Conservation (phyloP, 2,113 vertebrate species). For the Mungos mungo region DNA sequence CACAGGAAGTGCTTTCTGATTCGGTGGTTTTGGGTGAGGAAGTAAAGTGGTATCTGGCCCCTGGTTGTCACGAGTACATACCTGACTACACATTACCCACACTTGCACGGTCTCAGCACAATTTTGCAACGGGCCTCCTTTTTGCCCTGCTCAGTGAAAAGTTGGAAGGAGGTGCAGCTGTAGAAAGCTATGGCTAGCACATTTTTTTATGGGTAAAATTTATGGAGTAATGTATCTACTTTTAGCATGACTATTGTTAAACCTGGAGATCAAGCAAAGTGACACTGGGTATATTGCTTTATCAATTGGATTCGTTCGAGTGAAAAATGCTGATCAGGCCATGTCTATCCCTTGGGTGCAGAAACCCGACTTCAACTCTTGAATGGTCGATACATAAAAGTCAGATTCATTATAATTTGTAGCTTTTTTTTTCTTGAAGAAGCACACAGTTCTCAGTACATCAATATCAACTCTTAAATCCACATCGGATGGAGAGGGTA, state of each 20-base stretch:
- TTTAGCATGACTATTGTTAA: constrained; percentile 91
- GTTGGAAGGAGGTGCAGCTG: constrained; percentile 76
- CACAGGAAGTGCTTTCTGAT: background rate
- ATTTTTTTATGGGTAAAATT: constrained; percentile 88
- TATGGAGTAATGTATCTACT: constrained; percentile 89
- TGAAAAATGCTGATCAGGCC: constrained; percentile 92
- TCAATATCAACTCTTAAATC: constrained; percentile 93
- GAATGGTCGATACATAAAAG: constrained; percentile 90
- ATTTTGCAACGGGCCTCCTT: constrained; percentile 68
- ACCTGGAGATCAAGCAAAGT: constrained; percentile 90
- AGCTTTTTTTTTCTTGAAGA: constrained; percentile 88
- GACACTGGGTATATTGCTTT: constrained; percentile 91
- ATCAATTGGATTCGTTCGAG: constrained; percentile 90
- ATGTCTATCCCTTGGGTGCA: constrained; percentile 87
- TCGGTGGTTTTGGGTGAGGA: background rate
- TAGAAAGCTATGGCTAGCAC: constrained; percentile 86
- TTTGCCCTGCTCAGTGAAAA: constrained; percentile 82
- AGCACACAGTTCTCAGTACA: constrained; percentile 88
- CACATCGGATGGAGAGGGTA: constrained; percentile 89
- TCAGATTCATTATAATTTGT: constrained; percentile 94
- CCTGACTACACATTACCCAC: background rate
- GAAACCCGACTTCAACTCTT: constrained; percentile 89
- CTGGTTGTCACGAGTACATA: background rate
- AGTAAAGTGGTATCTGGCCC: background rate
- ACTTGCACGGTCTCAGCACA: constrained; percentile 63